Evolutionary conservation across 2,113 vertebrate genomes (phyloP).

Genomic region (Castor canadensis): DNA sequence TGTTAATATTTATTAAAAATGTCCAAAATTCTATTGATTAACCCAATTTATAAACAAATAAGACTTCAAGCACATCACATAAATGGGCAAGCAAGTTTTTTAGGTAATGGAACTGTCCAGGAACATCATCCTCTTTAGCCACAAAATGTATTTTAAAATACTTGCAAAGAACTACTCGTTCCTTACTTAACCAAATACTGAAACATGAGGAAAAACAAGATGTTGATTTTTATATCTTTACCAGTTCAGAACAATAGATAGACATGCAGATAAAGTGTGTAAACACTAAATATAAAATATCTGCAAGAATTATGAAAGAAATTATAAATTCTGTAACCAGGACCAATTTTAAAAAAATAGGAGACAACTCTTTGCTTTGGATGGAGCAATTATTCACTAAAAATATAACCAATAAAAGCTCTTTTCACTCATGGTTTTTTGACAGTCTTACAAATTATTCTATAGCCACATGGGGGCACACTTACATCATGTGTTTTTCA

Average conservation of each 20-base stretch:
- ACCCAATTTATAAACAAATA: neutral
- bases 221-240: neutral
- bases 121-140: neutral
- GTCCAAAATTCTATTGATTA: neutral
- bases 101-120: neutral
- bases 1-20: neutral
- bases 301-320: neutral
- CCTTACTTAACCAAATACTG: neutral
- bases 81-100: neutral
- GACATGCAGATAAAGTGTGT: neutral
- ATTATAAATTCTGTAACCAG: neutral
- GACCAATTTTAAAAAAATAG: neutral
- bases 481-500: constrained; percentile 50
- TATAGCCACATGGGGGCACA: constrained; percentile 75
- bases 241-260: neutral
- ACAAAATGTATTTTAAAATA: neutral
- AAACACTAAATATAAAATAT: neutral
- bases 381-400: neutral
- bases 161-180: neutral
- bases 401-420: neutral
- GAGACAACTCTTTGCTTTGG: neutral
- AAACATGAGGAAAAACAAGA: neutral
- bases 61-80: neutral
- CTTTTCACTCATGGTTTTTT: neutral
- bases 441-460: neutral